A percentile compares a stretch with the other conserved stretches of the same genome.
Conservation (phyloP, 2,113 vertebrate genomes). For the Perccottus glenii region DNA sequence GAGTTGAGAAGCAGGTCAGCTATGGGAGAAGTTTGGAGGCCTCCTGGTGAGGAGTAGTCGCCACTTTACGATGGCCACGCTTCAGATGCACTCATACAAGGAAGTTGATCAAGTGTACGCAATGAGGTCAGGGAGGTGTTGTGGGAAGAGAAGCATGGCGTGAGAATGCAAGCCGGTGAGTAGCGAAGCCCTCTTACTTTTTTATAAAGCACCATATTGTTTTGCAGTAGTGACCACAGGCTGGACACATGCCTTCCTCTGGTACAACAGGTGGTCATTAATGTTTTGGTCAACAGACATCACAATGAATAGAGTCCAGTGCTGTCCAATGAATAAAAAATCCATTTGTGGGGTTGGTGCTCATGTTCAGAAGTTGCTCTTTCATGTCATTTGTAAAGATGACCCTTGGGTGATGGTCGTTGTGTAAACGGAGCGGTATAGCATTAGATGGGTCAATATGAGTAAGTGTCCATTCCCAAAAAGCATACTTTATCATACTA, state of each 20-base stretch:
- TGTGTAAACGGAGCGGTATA: too few relatives aligned
- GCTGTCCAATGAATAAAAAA: constrained; percentile 1
- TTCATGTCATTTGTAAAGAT: too few relatives aligned
- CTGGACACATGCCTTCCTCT: constrained; percentile 40
- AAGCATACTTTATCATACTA: too few relatives aligned
- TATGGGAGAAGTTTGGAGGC: constrained; percentile 70
- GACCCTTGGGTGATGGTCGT: too few relatives aligned
- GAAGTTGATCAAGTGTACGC: constrained; percentile 59
- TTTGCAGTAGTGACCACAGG: constrained; percentile 22
- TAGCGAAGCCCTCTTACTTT: constrained; percentile 44
- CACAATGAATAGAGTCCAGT: not conserved
- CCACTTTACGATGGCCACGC: constrained; percentile 82
- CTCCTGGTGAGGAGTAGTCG: constrained; percentile 81
- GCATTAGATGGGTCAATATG: too few relatives aligned
- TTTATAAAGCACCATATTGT: constrained; percentile 44
- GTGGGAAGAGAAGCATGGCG: constrained; percentile 51
- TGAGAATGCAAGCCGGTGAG: constrained; percentile 28
- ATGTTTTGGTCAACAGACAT: constrained; percentile 25
- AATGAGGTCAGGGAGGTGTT: constrained; percentile 62
- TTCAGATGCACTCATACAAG: constrained; percentile 67
- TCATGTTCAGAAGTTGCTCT: not conserved
- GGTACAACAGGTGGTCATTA: constrained; percentile 46
- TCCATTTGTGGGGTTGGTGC: not conserved
- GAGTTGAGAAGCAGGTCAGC: constrained; percentile 82
- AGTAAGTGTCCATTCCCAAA: too few relatives aligned